phyloP scores from a whole-genome alignment of 2,888 invertebrate species.

The Ophion ellenae region DNA sequence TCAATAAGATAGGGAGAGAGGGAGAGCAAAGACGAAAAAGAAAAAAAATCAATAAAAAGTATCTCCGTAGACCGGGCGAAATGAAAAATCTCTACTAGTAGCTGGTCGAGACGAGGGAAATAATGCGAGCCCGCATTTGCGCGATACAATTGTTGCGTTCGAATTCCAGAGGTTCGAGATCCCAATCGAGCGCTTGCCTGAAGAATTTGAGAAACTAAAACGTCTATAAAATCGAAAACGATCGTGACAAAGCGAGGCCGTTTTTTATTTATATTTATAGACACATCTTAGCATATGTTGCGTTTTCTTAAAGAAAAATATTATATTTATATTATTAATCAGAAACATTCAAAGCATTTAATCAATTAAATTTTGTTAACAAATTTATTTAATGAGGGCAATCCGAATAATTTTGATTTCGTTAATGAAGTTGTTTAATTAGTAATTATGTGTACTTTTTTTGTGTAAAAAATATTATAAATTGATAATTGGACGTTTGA shows the following conservation, averaged over 20 bases:
- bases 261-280: background rate
- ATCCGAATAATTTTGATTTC: no score
- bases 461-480: no score
- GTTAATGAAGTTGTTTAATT: no score
- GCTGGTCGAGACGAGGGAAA: background rate
- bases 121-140: background rate
- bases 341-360: no score
- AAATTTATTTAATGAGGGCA: no score
- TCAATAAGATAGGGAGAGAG: constrained; percentile 27
- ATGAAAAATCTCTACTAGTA: background rate
- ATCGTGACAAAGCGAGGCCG: background rate
- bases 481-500: no score
- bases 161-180: constrained; percentile 23
- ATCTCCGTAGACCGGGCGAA: background rate
- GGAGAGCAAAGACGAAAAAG: constrained; percentile 5
- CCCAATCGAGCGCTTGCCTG: background rate
- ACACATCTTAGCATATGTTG: no score
- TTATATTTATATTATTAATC: no score
- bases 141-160: background rate
- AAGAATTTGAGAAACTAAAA: background rate
- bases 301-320: no score
- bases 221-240: background rate
- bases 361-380: no score
- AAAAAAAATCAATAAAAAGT: constrained; percentile 8
- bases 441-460: no score